Base-by-base conservation (phyloP, 2,888 invertebrate species). In the Tiphia femorata region DNA sequence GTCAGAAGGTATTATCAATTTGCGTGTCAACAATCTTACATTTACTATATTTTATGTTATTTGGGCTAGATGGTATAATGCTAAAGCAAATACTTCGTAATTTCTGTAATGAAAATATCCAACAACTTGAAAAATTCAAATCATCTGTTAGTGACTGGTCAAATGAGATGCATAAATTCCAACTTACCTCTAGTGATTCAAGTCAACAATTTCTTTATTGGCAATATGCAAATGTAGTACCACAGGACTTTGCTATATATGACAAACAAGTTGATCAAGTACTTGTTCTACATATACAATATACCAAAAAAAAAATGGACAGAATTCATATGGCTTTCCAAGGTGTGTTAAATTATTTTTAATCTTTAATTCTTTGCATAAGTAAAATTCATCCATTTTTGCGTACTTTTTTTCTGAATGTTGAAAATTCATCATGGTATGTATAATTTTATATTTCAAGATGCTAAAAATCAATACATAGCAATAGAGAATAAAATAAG, bases 181-280 rank as follows among this genome's bases (percentile, higher is more conserved):
- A 47, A 17, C 38, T 48, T n/a, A 47, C 56, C 14, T 46, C 53
- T 49, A 40, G 46, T 27, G 47, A 58, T 33, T 68, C 47, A 35
- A 51, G 51, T 23, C 54, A 49, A 14, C 27, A 37, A 1, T 54
- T 60, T 38, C 47, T 65, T 7, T 33, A 42, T 20, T 35, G 56
- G 1, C 54, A 70, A 25, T 29, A 62, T 2, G 41, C 50, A 19
- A 56, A 55, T 29, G 35, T 63, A 20, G 10, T 51, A 7, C 17
- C 35, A 2, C n/a, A n/a, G n/a, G n/a, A n/a, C n/a, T n/a, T n/a
- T n/a, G n/a, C n/a, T n/a, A n/a, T 51, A 16, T 21, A 50, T 2
- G 61, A 77, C 14, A 49, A 63, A 12, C 57, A 61, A 27, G 70
- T 77, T 16, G 73, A 75, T 44, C 30, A 49, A 30, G 64, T 56